Evolutionary conservation across 92 coral and sea anemone genomes (phyloP), one percentile per base, ranked within the genome.

Genomic region (Diadumene lineata): DNA sequence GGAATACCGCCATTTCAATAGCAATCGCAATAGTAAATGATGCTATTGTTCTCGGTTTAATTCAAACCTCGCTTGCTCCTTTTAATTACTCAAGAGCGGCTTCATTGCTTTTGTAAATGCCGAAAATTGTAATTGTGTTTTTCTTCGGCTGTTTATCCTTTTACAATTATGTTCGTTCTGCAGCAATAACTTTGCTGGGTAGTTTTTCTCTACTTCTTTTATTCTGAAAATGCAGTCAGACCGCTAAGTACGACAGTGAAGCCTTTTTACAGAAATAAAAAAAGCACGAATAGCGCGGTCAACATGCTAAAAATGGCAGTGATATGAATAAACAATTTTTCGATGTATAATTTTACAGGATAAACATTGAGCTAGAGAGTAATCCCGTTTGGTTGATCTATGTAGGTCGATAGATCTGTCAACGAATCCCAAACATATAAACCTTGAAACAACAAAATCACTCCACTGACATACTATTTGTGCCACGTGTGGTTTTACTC

Each of bases 11-110:
- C 80, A 71, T 60, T 63, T 84, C 92, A 90, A 90, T 70, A 56
- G 88, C 92, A 71, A 84, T 75, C 89, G 77, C 81, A 87, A 84
- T 82, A 81, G 85, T 87, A 88, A 90, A 88, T 88, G 92, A 81
- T 78, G 87, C 80, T 81, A 84, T 90, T 90, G 97, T 90, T 66
- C 90, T 62, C 46, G 90, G 64, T 87, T 87, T 87, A 87, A 90
- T 90, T 87, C 92, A 84, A 87, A 80, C 80, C 73, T 79, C 43
- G 71, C 81, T 79, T 68, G 92, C 92, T 84, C 90, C 96, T 87
- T 78, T 84, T 90, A 83, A 90, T 84, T 90, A 84, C 57, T 53
- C 57, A 58, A 51, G 82, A 55, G 82, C 85, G 86, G 90, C 83
- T 55, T 68, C 55, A 80, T 68, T 78, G 80, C 84, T 78, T 87